Conservation (phyloP, 2,113 vertebrate species). For the Zosterops borbonicus region DNA sequence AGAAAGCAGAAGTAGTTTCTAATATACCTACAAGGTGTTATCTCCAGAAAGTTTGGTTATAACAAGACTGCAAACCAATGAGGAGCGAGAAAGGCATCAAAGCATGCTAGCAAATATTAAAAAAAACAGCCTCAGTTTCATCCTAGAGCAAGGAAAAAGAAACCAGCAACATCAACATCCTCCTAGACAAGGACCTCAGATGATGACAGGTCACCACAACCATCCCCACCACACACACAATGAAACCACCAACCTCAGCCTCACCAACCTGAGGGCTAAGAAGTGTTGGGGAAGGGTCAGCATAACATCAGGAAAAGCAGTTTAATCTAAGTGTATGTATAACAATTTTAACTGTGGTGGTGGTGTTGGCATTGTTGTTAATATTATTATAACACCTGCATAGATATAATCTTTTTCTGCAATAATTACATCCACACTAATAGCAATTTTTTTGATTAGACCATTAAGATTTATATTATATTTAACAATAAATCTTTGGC, state of each 20-base stretch:
- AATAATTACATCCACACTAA: not conserved
- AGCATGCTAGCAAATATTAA: not conserved
- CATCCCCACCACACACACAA: not conserved
- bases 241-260: not conserved
- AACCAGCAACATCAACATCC: not conserved
- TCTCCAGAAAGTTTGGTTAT: not conserved
- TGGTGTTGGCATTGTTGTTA: not conserved
- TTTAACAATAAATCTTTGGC: not conserved
- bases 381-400: not conserved
- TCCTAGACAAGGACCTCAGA: not conserved
- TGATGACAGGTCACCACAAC: not conserved
- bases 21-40: accelerated
- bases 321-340: not conserved
- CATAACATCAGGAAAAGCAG: not conserved
- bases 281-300: not conserved
- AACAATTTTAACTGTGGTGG: not conserved
- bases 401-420: not conserved
- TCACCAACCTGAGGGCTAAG: not conserved
- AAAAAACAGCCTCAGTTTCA: not conserved
- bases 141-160: not conserved
- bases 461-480: not conserved
- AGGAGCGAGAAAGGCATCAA: not conserved
- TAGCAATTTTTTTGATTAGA: not conserved
- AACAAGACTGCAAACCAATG: not conserved
- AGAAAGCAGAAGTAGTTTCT: not conserved